These are phyloP conservation scores for Drosophila kepulauana DNA, from an alignment of 1,140 invertebrate genomes.

Conservation along the genomic window DNA sequence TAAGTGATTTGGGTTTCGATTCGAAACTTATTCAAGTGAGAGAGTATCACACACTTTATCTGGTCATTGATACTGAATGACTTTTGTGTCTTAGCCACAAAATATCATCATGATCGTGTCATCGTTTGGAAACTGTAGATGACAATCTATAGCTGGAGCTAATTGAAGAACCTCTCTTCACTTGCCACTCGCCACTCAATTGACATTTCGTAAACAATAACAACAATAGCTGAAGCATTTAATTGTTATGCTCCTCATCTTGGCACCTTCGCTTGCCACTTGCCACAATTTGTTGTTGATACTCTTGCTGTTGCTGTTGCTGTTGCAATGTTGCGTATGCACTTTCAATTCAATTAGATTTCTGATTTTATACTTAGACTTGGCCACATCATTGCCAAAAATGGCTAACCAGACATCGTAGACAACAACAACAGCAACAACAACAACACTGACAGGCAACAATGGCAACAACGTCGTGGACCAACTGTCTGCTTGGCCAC, in stretches of 20 bases:
- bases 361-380: constrained; percentile 30
- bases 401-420: constrained; percentile 43
- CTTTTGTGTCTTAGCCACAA: constrained; percentile 43
- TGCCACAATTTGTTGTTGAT: constrained; percentile 44
- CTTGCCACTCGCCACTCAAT: constrained; percentile 25
- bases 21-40: constrained; percentile 70
- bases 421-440: constrained; percentile 28
- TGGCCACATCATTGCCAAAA: constrained; percentile 54
- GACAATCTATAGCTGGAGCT: constrained; percentile 45
- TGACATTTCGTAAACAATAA: constrained; percentile 61
- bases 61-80: constrained; percentile 39
- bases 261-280: constrained; percentile 42
- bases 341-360: constrained; percentile 51
- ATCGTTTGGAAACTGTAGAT: constrained; percentile 31
- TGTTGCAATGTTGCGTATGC: constrained; percentile 50
- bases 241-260: constrained; percentile 57
- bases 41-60: constrained; percentile 63
- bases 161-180: constrained; percentile 53
- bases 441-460: constrained; percentile 40
- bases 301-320: constrained; percentile 9
- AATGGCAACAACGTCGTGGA: constrained; percentile 27
- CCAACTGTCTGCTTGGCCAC: constrained; percentile 40
- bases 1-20: constrained; percentile 70
- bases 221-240: constrained; percentile 60
- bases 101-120: constrained; percentile 38